These are phyloP conservation scores for Chelon auratus DNA, from an alignment of 2,797 vertebrate species.

Conservation along the genomic window DNA sequence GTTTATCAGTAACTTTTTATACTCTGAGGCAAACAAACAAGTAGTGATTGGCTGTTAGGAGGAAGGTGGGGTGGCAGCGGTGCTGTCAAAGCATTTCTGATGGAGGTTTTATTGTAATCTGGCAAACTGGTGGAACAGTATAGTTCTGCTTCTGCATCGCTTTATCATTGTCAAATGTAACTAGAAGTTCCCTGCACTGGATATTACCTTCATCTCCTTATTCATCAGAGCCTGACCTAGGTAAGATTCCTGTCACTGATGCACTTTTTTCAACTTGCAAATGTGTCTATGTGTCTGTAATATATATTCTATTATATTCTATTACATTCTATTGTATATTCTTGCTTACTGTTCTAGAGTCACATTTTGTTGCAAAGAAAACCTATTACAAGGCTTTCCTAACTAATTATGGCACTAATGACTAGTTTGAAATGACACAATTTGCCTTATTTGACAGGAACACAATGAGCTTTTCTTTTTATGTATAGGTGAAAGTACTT, in stretches of 20 bases:
- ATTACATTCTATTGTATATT: background rate
- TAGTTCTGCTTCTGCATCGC: no score
- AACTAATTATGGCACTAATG: conserved; percentile 13
- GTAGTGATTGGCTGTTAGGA: conserved; percentile 63
- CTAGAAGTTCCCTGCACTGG: conserved; percentile 11
- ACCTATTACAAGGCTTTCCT: background rate
- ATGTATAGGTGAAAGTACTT: background rate
- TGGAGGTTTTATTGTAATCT: conserved; percentile 7
- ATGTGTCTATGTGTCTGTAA: no score
- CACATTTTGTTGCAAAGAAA: background rate
- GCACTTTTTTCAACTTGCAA: background rate
- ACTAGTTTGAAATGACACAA: background rate
- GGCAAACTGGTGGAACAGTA: background rate
- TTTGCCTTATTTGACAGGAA: background rate
- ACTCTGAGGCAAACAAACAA: conserved; percentile 53
- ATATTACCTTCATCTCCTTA: background rate
- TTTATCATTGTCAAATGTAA: background rate
- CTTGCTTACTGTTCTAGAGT: background rate
- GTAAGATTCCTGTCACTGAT: conserved; percentile 58
- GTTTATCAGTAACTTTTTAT: conserved; percentile 80
- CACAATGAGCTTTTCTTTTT: conserved; percentile 2
- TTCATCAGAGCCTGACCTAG: conserved; percentile 27
- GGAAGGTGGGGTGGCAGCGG: conserved; percentile 30
- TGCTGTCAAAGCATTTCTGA: conserved; percentile 12
- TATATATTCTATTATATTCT: background rate